A percentile compares a stretch with the other conserved stretches of the same genome.
These are phyloP conservation scores for Platichthys flesus DNA, from an alignment of 2,113 vertebrate species.

Conservation along the genomic window DNA sequence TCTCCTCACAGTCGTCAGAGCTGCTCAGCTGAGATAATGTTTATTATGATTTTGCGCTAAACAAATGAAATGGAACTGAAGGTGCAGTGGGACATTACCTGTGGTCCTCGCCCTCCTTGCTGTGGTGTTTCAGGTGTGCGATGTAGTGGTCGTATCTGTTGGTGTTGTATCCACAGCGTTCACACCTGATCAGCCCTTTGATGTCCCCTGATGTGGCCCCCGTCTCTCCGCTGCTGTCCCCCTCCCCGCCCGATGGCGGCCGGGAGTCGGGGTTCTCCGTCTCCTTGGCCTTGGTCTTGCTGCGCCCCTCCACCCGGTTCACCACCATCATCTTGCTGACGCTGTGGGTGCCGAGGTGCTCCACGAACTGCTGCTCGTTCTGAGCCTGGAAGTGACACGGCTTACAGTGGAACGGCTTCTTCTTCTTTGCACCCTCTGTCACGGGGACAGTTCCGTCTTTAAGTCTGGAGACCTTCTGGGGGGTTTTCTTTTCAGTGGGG, in stretches of 20 bases:
- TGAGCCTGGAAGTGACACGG: conserved; percentile 93
- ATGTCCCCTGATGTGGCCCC: conserved; percentile 75
- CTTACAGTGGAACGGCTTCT: conserved; percentile 94
- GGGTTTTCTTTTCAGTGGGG: conserved; percentile 23
- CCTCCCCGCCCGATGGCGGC: conserved; percentile 43
- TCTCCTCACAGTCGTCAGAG: too few relatives aligned
- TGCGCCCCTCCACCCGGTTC: conserved; percentile 86
- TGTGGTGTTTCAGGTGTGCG: conserved; percentile 96
- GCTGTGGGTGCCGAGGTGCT: conserved; percentile 91
- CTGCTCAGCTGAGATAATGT: too few relatives aligned
- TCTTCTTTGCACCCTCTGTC: conserved; percentile 84
- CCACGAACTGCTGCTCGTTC: conserved; percentile 92
- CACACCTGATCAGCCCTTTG: conserved; percentile 95
- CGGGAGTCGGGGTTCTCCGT: conserved; percentile 54
- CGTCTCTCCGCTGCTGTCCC: conserved; percentile 51
- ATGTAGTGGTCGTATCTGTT: conserved; percentile 98
- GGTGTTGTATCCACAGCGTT: conserved; percentile 98
- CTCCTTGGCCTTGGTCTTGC: conserved; percentile 80
- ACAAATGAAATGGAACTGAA: too few relatives aligned
- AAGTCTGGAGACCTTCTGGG: conserved; percentile 43
- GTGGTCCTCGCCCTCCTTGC: conserved; percentile 82
- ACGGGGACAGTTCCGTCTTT: conserved; percentile 60
- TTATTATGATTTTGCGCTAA: too few relatives aligned
- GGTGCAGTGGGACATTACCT: conserved; percentile 51
- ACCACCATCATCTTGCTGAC: conserved; percentile 93